These are phyloP conservation scores for Melitaea athalia DNA, from an alignment of 2,888 invertebrate genomes.

Conservation along the genomic window DNA sequence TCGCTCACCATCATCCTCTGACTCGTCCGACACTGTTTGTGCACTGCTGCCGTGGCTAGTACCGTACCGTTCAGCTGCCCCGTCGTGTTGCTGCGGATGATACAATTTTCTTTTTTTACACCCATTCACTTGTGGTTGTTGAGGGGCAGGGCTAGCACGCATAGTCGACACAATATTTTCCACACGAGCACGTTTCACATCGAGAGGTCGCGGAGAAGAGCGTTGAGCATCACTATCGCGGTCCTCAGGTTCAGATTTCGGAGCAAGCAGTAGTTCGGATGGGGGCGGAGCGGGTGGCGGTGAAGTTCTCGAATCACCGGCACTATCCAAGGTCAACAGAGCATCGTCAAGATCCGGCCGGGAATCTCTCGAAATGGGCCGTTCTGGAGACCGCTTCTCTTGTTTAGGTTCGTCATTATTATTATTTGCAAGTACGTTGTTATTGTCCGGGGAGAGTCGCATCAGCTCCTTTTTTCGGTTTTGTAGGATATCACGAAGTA, in stretches of 20 bases:
- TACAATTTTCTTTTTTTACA: slow-evolving; percentile 98
- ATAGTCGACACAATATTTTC: slow-evolving; percentile 97
- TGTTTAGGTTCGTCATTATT: slow-evolving; percentile 82
- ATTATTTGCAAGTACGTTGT: slow-evolving; percentile 81
- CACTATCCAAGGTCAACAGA: slow-evolving; percentile 83
- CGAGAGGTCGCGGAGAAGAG: slow-evolving; percentile 84
- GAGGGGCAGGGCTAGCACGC: slow-evolving; percentile 92
- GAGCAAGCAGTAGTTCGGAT: slow-evolving; percentile 81
- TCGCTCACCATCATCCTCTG: slow-evolving; percentile 89
- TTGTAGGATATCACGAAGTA: slow-evolving; percentile 94
- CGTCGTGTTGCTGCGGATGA: slow-evolving; percentile 96
- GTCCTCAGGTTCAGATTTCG: slow-evolving; percentile 86
- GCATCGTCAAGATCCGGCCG: slow-evolving; percentile 84
- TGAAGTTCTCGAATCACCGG: slow-evolving; percentile 70
- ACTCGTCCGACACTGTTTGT: slow-evolving; percentile 84
- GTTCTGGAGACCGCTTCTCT: slow-evolving; percentile 80
- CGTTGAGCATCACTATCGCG: slow-evolving; percentile 83
- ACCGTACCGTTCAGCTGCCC: slow-evolving; percentile 83
- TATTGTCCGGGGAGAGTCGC: slow-evolving; percentile 83
- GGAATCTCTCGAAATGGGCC: slow-evolving; percentile 85
- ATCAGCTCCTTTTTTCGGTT: slow-evolving; percentile 92
- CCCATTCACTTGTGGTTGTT: slow-evolving; percentile 90
- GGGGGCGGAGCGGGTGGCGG: slow-evolving; percentile 82
- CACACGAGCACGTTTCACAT: slow-evolving; percentile 95
- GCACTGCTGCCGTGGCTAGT: slow-evolving; percentile 76